Base-by-base conservation (phyloP, 2,888 invertebrate genomes). In the Drosophila atripex region DNA sequence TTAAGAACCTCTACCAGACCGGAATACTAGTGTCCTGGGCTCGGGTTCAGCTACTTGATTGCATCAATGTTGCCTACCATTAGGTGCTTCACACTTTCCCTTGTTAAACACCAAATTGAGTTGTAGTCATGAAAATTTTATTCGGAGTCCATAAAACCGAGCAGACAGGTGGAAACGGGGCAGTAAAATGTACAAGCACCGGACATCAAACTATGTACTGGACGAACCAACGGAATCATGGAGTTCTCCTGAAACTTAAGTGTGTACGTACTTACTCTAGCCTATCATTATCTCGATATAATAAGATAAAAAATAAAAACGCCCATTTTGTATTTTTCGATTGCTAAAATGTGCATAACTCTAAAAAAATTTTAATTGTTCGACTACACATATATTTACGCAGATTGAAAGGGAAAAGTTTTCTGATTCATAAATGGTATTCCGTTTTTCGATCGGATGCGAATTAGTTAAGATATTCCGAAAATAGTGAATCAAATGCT, bases 91-190 rank as follows among this genome's bases (percentile, higher is more conserved):
- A 46, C 66, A 66, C 45, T 65, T 64, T 65, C 14, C 53, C 28
- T 30, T 53, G 66, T 53, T 65, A 45, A 63, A 38, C 63, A 63
- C 9, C 28, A 65, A 65, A 63, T 63, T 65, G 63, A 63, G 66
- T 52, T 63, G 52, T 65, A 53, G 66, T 28, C 63, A 52, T 45
- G 45, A 65, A 45, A 60, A 39, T 60, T 60, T 60, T 60, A 60
- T 60, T 60, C 39, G 60, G 6, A 16, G 60, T 35, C 63, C 65
- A 38, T 65, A 38, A 65, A 63, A 63, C 35, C 23, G n/a, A 23
- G 43, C 50, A 63, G 64, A 63, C 63, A 63, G 64, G 61, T 63
- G 61, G 25, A 52, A 52, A 52, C 52, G 28, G 11, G 11, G 39
- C 38, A 30, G 39, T 39, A 23, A 28, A 54, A 30, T 46, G 54